Percentiles rank a stretch among this genome's conserved stretches.
These are phyloP conservation scores for Columba janthina DNA, from an alignment of 2,113 vertebrate genomes.

Conservation along the genomic window DNA sequence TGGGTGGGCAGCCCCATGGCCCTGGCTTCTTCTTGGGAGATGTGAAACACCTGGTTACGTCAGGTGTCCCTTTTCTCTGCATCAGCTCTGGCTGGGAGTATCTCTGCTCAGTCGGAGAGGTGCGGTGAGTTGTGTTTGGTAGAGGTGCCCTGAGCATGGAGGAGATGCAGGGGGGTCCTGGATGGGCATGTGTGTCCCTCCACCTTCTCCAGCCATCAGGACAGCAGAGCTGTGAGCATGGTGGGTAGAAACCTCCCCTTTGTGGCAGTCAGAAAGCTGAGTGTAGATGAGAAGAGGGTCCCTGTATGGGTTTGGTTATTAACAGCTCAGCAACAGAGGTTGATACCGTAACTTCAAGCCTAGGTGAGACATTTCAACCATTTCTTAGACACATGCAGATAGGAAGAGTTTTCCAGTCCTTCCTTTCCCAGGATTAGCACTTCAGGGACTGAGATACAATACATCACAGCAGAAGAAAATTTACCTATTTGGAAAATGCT, in stretches of 20 bases:
- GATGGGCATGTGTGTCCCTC: rapidly evolving
- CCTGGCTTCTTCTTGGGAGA: not conserved
- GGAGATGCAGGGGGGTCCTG: not conserved
- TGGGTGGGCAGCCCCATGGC: not conserved
- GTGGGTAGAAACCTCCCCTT: not conserved
- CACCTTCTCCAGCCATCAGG: not conserved
- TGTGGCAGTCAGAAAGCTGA: not conserved
- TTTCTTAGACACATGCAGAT: not conserved
- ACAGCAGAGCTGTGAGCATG: not conserved
- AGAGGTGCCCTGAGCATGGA: not conserved
- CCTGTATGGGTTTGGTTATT: not conserved
- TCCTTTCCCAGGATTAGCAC: not conserved
- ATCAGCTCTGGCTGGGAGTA: not conserved
- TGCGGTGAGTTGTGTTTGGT: not conserved
- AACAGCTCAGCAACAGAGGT: not conserved
- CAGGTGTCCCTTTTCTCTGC: not conserved
- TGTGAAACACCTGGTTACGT: rapidly evolving
- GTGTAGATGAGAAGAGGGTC: not conserved
- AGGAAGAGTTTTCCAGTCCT: not conserved
- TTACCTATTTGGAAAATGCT: not conserved
- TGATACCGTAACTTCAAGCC: not conserved
- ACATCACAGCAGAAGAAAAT: not conserved
- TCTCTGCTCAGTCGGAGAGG: not conserved
- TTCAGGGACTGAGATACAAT: not conserved
- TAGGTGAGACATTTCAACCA: not conserved